A percentile compares a stretch with the other conserved stretches of the same genome.
These are phyloP conservation scores for Sebastes itinus DNA, from an alignment of 2,797 vertebrate genomes.

Conservation along the genomic window DNA sequence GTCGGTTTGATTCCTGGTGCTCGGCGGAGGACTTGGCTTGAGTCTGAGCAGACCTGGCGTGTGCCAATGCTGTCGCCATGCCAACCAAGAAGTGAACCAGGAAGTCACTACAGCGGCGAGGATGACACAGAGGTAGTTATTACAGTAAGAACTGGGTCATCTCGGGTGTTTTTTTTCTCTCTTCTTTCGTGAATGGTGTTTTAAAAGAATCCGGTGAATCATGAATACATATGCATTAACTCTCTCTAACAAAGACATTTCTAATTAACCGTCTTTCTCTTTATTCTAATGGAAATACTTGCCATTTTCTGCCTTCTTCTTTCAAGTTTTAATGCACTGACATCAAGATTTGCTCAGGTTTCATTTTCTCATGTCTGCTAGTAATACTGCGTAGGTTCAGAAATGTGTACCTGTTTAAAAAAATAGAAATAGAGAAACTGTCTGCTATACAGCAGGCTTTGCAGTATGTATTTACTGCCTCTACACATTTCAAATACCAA, in stretches of 20 bases:
- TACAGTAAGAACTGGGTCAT: neutral
- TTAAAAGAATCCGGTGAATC: neutral
- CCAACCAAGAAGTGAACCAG: conserved; percentile 37
- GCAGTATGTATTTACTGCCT: neutral
- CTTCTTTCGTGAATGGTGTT: neutral
- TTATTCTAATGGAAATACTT: neutral
- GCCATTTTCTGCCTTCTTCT: neutral
- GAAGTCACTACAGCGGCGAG: conserved; percentile 6
- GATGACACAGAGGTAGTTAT: neutral
- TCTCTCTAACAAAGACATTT: conserved; percentile 7
- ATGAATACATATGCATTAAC: conserved; percentile 15
- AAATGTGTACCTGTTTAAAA: neutral
- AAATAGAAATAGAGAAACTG: neutral
- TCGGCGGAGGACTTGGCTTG: conserved; percentile 44
- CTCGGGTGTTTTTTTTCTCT: neutral
- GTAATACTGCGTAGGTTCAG: neutral
- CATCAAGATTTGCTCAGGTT: neutral
- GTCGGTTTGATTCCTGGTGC: conserved; percentile 48
- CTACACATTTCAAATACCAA: neutral
- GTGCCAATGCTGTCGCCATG: conserved; percentile 28
- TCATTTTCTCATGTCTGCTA: neutral
- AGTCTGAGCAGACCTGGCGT: conserved; percentile 48
- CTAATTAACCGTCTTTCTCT: conserved; percentile 6
- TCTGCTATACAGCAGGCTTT: neutral
- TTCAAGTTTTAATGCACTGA: neutral